phyloP scores from a whole-genome alignment of 1,140 invertebrate species.

The Diachasma alloeum region DNA sequence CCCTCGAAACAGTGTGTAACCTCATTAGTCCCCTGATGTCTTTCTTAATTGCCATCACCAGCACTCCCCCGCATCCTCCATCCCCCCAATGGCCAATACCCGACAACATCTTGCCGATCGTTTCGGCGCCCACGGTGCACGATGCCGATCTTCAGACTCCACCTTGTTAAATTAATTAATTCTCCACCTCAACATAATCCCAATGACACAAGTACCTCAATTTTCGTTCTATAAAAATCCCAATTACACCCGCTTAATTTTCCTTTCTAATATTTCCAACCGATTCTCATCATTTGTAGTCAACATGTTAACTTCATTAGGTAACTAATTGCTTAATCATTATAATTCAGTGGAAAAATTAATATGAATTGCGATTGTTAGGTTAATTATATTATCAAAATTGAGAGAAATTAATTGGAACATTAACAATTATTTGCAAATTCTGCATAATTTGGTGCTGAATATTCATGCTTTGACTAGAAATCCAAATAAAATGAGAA shows the following conservation, averaged over 20 bases:
- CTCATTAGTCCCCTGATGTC: slow-evolving; percentile 62
- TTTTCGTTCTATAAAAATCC: not conserved
- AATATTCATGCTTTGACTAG: no score
- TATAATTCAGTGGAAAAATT: no score
- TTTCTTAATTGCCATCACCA: slow-evolving; percentile 55
- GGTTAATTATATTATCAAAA: no score
- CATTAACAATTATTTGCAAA: no score
- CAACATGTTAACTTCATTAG: not conserved
- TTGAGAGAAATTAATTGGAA: no score
- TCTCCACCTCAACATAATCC: not conserved
- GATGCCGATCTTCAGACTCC: not conserved
- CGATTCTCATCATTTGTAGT: not conserved
- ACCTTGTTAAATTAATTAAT: slow-evolving; percentile 8
- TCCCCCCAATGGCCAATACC: not conserved
- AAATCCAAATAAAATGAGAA: no score
- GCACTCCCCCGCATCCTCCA: slow-evolving; percentile 25
- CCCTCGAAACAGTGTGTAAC: slow-evolving; percentile 37
- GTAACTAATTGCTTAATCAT: no score
- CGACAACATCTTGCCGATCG: not conserved
- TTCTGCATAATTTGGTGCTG: no score
- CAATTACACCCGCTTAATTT: not conserved
- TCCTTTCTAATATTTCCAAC: not conserved
- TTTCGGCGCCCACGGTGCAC: not conserved
- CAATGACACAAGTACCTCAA: not conserved
- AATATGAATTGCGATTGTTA: no score